phyloP scores from a whole-genome alignment of 1,140 invertebrate genomes.

The Bombus haemorrhoidalis region DNA sequence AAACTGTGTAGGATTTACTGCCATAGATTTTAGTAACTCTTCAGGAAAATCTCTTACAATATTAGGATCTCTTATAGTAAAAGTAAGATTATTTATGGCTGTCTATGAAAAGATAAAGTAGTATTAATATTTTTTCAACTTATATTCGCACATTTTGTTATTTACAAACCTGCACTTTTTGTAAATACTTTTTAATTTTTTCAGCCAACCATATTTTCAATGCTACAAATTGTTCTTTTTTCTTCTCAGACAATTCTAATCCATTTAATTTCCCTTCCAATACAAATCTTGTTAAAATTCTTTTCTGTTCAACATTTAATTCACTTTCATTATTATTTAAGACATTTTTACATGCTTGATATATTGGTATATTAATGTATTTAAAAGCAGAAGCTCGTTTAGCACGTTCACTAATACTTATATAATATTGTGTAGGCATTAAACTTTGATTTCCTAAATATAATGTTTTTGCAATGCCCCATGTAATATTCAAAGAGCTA shows the following conservation, averaged over 20 bases:
- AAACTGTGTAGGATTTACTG: conserved; percentile 84
- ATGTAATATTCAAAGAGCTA: conserved; percentile 90
- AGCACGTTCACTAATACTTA: conserved; percentile 89
- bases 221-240: conserved; percentile 76
- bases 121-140: conserved; percentile 8
- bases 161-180: conserved; percentile 84
- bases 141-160: neutral
- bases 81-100: conserved; percentile 86
- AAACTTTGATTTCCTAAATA: conserved; percentile 91
- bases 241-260: conserved; percentile 82
- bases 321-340: conserved; percentile 82
- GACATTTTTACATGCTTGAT: conserved; percentile 86
- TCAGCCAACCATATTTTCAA: conserved; percentile 77
- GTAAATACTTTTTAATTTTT: conserved; percentile 84
- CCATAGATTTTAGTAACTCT: conserved; percentile 86
- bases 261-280: conserved; percentile 93
- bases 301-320: conserved; percentile 87
- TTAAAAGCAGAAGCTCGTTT: conserved; percentile 86
- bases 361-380: conserved; percentile 87
- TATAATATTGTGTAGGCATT: conserved; percentile 90
- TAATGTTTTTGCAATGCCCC: conserved; percentile 92
- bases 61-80: conserved; percentile 86
- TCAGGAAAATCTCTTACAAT: conserved; percentile 89
- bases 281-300: conserved; percentile 90
- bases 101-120: conserved; percentile 70